Evolutionary conservation across 64 coral and sea anemone species (phyloP).

Genomic region (Catalaphyllia jardinei): DNA sequence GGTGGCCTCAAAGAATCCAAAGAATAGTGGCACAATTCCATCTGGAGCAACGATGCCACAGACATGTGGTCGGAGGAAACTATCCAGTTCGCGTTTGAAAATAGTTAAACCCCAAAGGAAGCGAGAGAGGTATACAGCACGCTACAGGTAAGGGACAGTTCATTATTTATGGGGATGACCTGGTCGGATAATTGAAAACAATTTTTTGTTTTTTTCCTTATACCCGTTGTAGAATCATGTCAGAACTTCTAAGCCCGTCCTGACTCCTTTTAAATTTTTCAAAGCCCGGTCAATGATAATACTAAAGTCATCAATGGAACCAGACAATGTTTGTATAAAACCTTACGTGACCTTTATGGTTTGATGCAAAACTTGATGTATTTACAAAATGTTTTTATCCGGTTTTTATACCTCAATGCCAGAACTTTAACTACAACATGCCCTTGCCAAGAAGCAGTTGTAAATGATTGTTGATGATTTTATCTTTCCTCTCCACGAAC

Average conservation of each 20-base stretch:
- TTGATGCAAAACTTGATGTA: slow-evolving; percentile 5
- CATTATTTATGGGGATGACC: slow-evolving; percentile 23
- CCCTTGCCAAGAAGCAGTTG: slow-evolving; percentile 4
- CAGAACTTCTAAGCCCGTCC: slow-evolving; percentile 21
- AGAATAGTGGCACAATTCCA: no score
- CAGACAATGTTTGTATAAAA: slow-evolving; percentile 11
- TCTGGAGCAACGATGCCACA: no score
- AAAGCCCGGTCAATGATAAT: slow-evolving; percentile 8
- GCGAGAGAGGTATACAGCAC: no score
- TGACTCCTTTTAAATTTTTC: not conserved
- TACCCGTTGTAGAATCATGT: not conserved
- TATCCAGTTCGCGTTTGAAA: no score
- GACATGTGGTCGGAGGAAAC: no score
- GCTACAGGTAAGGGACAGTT: not conserved
- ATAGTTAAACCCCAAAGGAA: no score
- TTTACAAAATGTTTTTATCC: slow-evolving; percentile 11
- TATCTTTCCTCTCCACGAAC: slow-evolving; percentile 9
- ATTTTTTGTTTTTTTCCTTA: not conserved
- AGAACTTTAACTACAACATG: slow-evolving; percentile 1
- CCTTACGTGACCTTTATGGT: not conserved
- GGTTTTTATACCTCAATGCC: not conserved
- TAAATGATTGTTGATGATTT: slow-evolving; percentile 39
- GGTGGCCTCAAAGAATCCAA: no score
- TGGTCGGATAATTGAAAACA: not conserved
- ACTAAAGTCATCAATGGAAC: not conserved